phyloP scores from a whole-genome alignment of 2,113 vertebrate species.

The Chelonoidis abingdonii region DNA sequence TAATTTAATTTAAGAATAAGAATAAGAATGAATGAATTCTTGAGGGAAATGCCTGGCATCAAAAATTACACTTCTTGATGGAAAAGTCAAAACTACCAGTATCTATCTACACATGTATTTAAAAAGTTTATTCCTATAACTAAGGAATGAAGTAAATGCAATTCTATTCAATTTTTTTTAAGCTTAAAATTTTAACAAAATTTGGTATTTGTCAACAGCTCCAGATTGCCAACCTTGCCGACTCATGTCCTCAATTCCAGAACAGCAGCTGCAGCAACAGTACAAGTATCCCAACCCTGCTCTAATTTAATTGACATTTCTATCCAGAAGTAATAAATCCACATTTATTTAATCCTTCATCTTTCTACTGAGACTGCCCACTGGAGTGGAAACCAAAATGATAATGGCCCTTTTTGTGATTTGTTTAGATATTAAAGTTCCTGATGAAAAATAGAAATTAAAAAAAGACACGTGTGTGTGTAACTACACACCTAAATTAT shows the following conservation, averaged over 20 bases:
- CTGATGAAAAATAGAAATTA: neutral
- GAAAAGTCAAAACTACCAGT: neutral
- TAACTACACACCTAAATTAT: neutral
- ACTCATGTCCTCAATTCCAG: neutral
- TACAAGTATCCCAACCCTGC: neutral
- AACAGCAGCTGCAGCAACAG: neutral
- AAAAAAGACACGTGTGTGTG: neutral
- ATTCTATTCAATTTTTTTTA: neutral
- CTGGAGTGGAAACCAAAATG: neutral
- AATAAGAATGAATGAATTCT: neutral
- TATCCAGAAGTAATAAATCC: neutral
- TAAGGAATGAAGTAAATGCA: neutral
- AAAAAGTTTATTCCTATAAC: neutral
- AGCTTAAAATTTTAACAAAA: neutral
- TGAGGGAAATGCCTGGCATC: neutral
- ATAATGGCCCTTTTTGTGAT: neutral
- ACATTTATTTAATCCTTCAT: neutral
- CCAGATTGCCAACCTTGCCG: neutral
- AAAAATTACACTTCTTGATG: neutral
- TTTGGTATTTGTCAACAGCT: neutral
- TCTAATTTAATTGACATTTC: neutral
- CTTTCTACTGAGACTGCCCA: neutral
- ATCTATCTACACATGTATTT: neutral
- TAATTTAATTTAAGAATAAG: fast-evolving
- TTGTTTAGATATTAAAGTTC: neutral